Evolutionary conservation across 2,113 vertebrate species (phyloP).

Genomic region (Chloropsis cyanopogon): DNA sequence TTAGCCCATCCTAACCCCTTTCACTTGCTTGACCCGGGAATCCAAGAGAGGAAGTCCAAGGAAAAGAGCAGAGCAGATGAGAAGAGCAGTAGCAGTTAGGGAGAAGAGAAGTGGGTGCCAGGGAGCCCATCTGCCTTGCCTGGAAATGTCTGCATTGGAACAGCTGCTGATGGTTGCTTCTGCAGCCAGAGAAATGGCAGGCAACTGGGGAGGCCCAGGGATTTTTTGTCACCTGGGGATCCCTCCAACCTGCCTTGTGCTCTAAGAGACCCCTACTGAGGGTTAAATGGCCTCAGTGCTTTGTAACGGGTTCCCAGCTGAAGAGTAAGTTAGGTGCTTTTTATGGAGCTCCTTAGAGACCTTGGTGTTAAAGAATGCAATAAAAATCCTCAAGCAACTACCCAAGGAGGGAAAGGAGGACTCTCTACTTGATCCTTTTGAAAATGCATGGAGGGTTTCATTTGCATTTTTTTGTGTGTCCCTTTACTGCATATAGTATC

Average conservation of each 20-base stretch:
- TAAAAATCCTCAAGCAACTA: neutral
- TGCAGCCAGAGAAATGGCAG: neutral
- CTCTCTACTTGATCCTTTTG: neutral
- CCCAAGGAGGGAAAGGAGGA: neutral
- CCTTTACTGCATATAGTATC: neutral
- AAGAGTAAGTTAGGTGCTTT: neutral
- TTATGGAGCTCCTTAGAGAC: neutral
- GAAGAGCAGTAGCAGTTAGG: neutral
- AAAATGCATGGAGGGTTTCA: neutral
- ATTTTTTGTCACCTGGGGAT: neutral
- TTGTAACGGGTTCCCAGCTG: neutral
- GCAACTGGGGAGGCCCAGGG: neutral
- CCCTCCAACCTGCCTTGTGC: neutral
- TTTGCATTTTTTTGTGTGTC: neutral
- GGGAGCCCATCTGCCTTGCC: neutral
- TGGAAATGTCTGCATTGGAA: neutral
- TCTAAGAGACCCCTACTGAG: neutral
- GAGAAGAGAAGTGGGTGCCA: neutral
- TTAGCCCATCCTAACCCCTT: neutral
- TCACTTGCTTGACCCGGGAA: neutral
- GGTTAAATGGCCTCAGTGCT: neutral
- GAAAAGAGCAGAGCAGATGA: neutral
- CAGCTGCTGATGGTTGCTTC: neutral
- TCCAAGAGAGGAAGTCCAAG: neutral
- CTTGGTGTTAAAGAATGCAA: neutral